Evolutionary conservation across 2,797 vertebrate species (phyloP).

Genomic region (Crocodylus rhombifer): DNA sequence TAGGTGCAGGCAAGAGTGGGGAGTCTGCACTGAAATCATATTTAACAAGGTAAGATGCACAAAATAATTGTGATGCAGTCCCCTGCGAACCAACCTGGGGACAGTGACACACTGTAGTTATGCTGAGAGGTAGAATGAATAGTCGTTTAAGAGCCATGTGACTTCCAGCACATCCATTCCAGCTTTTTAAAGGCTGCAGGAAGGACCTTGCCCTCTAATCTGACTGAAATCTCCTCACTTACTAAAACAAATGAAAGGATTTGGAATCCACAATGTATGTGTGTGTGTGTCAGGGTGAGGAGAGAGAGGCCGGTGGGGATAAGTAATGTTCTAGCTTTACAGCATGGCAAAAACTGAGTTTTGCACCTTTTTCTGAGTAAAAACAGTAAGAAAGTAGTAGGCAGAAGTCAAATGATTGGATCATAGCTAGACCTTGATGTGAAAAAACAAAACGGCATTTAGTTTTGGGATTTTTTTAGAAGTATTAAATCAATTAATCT

Average conservation of each 20-base stretch:
- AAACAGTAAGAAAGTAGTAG: neutral
- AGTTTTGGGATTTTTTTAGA: slow-evolving; percentile 21
- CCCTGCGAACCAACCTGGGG: neutral
- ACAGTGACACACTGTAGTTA: neutral
- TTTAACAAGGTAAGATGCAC: neutral
- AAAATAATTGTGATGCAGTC: neutral
- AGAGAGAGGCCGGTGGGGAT: neutral
- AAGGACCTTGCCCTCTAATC: neutral
- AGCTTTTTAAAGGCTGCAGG: neutral
- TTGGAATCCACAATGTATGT: neutral
- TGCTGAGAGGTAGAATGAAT: neutral
- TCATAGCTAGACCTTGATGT: neutral
- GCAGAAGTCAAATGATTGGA: neutral
- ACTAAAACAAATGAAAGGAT: neutral
- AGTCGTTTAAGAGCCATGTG: neutral
- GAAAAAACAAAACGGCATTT: neutral
- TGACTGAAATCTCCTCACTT: neutral
- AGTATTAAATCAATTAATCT: neutral
- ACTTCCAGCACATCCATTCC: neutral
- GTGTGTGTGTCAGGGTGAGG: neutral
- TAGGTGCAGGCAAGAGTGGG: too few relatives aligned
- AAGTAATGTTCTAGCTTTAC: neutral
- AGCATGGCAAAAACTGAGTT: neutral
- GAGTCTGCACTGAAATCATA: neutral
- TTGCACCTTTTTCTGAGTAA: neutral